phyloP scores from a whole-genome alignment of 2,113 vertebrate genomes.

The Xiphias gladius region DNA sequence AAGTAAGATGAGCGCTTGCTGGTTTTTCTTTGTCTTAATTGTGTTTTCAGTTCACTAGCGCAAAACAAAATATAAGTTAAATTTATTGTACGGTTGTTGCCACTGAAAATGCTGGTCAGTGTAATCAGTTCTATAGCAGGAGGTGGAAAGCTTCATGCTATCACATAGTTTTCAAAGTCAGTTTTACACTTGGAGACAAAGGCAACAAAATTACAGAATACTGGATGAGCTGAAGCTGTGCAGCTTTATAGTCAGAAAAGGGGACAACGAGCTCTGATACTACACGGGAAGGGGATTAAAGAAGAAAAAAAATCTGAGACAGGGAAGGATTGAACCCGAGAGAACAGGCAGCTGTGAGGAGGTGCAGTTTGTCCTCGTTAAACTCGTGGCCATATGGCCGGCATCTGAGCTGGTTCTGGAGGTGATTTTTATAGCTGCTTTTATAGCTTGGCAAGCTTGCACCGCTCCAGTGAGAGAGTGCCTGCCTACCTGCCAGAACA shows the following conservation, averaged over 20 bases:
- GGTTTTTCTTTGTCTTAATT: not conserved
- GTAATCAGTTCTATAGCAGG: not conserved
- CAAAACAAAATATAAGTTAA: not conserved
- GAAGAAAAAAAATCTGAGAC: conserved; percentile 7
- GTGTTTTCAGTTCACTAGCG: not conserved
- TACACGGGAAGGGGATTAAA: conserved; percentile 10
- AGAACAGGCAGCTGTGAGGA: conserved; percentile 73
- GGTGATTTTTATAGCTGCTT: conserved; percentile 79
- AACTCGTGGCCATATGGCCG: conserved; percentile 77
- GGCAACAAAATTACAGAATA: not conserved
- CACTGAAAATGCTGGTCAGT: not conserved
- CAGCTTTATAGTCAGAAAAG: not conserved
- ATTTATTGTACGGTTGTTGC: not conserved
- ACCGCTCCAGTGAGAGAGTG: conserved; percentile 65
- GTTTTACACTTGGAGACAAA: not conserved
- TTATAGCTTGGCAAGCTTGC: conserved; percentile 74
- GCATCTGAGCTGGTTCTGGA: conserved; percentile 81
- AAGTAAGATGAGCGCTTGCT: conserved; percentile 6
- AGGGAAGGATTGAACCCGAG: conserved; percentile 38
- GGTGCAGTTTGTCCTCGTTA: conserved; percentile 81
- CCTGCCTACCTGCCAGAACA: conserved; percentile 69
- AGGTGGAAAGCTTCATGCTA: not conserved
- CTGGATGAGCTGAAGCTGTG: not conserved
- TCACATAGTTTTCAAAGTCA: not conserved
- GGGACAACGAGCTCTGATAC: conserved; percentile 8